phyloP scores from a whole-genome alignment of 1,140 invertebrate species.

The Adelges cooleyi region DNA sequence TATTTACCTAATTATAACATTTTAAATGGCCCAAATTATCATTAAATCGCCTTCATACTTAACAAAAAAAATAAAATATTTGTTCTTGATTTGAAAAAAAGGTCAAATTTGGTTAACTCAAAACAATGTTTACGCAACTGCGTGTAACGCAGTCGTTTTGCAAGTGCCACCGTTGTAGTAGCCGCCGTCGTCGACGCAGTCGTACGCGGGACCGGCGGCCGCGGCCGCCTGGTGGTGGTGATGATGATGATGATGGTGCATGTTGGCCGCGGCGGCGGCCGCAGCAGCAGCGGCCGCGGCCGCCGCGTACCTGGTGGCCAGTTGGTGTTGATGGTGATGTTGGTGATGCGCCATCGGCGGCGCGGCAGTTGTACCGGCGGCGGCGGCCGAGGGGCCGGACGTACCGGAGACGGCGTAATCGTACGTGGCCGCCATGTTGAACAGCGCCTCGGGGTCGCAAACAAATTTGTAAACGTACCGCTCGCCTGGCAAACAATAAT shows the following conservation, averaged over 20 bases:
- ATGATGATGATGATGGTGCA: too few species aligned
- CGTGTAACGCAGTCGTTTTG: neutral
- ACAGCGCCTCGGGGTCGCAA: constrained; percentile 83
- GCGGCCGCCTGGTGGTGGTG: neutral
- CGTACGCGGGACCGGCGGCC: neutral
- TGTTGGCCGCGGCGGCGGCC: neutral
- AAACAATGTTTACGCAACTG: too few species aligned
- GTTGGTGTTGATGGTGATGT: constrained; percentile 2
- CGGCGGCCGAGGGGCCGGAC: neutral
- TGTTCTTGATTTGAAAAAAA: too few species aligned
- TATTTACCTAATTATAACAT: too few species aligned
- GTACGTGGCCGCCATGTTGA: constrained; percentile 58
- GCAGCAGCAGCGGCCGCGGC: neutral
- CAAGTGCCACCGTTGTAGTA: neutral
- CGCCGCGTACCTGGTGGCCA: neutral
- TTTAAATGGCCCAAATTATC: too few species aligned
- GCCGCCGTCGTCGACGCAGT: neutral
- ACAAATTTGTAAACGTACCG: constrained; percentile 94
- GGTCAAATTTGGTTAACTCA: too few species aligned
- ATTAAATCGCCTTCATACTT: too few species aligned
- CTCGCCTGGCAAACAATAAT: constrained; percentile 53
- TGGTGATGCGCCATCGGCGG: neutral
- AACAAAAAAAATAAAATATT: too few species aligned
- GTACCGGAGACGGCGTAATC: constrained; percentile 14
- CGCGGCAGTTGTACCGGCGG: neutral